Base-by-base conservation (phyloP, 1,140 invertebrate species). In the Heliconius hermathena region DNA sequence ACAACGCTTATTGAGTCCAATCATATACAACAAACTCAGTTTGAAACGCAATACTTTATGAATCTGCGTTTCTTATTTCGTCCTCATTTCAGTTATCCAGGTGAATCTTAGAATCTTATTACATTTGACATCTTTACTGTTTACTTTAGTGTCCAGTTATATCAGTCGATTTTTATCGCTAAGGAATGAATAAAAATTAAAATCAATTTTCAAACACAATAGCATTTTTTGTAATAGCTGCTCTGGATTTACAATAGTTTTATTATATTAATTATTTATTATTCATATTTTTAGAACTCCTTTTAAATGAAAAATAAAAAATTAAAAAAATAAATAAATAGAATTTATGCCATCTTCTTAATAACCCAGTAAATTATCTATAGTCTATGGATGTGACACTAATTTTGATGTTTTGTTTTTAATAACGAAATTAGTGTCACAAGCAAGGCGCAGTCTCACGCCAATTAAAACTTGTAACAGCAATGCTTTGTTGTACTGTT, bases 1-100 rank as follows among this genome's bases (percentile, higher is more conserved):
- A 78, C 71, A 73, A 73, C 71, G 57, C 76, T 76, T 76, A 78
- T 78, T 78, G 29, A 78, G 76, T 78, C 38, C 76, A 78, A 78
- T 78, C 71, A 73, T 73, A 78, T 78, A 60, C 76, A 78, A 73
- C 76, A 78, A 73, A 41, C 71, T 60, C 33, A 38, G 49, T 78
- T 78, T 73, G 49, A 73, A 78, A 78, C 72, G 76, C 52, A 76
- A 76, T 78, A 73, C 71, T 70, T 57, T 78, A 78, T 78, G 76
- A 73, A 78, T 78, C 76, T 78, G 76, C 76, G 71, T 78, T 73
- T 71, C 76, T 57, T 73, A 73, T 78, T 77, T 73, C 49, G 76
- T 22, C 71, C 76, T 78, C 76, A 78, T 73, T 78, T 78, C 52
- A 57, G 41, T 78, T 73, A 49, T 78, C 46, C 33, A 73, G 46